Evolutionary conservation across 2,797 vertebrate genomes (phyloP), one percentile per base, ranked within the genome.

Genomic region (Cuniculus paca): DNA sequence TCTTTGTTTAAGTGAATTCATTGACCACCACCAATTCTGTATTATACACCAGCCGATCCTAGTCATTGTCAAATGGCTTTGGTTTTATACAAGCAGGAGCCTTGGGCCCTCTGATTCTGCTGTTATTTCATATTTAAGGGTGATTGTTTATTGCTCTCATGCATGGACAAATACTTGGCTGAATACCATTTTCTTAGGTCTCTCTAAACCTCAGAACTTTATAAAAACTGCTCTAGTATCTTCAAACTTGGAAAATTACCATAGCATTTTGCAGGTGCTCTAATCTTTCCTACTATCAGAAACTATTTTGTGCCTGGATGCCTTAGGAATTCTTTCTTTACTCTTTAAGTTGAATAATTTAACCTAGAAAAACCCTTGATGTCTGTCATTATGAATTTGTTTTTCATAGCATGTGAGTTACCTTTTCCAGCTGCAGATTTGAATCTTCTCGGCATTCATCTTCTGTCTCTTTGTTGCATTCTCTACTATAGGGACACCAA

Each of bases 311-410:
- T 74, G 34, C 54, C 61, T 90, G 56, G 16, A 61, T 77, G 26
- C 88, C 95, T 80, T 9, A 91, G 50, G 52, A 96, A 95, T 68
- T 68, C 42, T 42, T 63, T 92, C 91, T 94, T 84, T 94, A 75
- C 75, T 88, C 82, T 91, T 95, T 82, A 90, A 90, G 36, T 78
- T 95, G 83, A 97, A 81, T 96, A 81, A 90, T 54, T 94, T 91
- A 96, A 90, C 95, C 91, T 81, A 89, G 54, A 95, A 93, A 95
- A 90, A 56, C 78, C 77, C 63, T 82, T 85, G 70, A 80, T 90
- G 79, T 86, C 8, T 63, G 14, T 56, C 88, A 61, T 84, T 88
- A 72, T 63, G 36, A 14, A 86, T 60, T 5, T 95, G n/a, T 85
- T 87, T 95, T 88, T 48, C 31, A 56, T 61, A 45, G 45, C 50